Evolutionary conservation across 2,113 vertebrate genomes (phyloP).

Genomic region (Anoura caudifer): DNA sequence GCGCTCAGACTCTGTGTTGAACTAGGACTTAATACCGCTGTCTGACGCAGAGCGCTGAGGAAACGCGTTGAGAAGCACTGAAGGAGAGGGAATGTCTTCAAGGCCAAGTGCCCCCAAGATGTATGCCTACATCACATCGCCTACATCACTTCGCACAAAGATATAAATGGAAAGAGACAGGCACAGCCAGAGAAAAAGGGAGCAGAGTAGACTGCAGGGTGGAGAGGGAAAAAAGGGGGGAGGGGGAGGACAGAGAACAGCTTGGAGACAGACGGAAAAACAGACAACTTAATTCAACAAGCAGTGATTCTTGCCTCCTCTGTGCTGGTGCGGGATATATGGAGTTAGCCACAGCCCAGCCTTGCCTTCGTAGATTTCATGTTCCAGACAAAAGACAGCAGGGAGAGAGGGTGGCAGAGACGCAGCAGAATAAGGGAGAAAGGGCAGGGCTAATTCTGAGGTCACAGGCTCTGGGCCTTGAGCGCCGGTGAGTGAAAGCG

Average conservation of each 20-base stretch:
- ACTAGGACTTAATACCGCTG: neutral
- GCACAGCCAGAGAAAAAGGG: neutral
- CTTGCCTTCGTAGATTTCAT: neutral
- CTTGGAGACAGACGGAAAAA: neutral
- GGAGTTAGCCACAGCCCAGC: neutral
- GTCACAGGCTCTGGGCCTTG: neutral
- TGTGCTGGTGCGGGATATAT: neutral
- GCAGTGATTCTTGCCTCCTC: neutral
- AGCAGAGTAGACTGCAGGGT: neutral
- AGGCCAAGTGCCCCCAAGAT: neutral
- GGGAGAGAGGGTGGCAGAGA: neutral
- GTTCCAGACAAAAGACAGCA: neutral
- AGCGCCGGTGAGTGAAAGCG: neutral
- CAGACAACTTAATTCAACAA: neutral
- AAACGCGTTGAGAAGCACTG: neutral
- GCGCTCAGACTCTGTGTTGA: neutral
- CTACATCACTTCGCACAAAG: neutral
- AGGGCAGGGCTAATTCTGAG: neutral
- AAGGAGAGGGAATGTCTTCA: neutral
- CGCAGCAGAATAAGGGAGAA: neutral
- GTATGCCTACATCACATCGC: neutral
- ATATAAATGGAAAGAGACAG: neutral
- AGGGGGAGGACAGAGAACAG: neutral
- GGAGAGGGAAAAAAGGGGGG: neutral
- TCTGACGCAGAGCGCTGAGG: neutral